Percentiles rank a stretch among this genome's conserved stretches.
Conservation (phyloP, 2,888 invertebrate species). For the Sipha maydis region DNA sequence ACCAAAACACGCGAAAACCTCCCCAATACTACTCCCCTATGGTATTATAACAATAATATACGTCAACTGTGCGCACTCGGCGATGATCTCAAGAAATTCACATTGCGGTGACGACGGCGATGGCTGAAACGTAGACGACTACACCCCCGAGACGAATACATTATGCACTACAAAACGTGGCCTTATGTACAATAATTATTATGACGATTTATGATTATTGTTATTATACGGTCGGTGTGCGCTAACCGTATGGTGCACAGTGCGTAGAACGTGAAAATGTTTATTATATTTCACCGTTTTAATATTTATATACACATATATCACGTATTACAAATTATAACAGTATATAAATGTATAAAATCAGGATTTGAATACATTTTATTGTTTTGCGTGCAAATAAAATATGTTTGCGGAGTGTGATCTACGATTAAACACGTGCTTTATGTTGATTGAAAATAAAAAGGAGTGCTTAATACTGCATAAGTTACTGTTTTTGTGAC, state of each 20-base stretch:
- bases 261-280: background rate
- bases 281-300: background rate
- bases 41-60: background rate
- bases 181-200: background rate
- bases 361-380: no score
- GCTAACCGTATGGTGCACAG: background rate
- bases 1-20: no score
- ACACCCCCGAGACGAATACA: slow-evolving; percentile 16
- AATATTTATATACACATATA: background rate
- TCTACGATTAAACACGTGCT: no score
- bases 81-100: background rate
- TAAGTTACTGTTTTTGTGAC: no score
- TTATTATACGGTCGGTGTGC: background rate
- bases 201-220: background rate
- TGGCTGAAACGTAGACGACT: background rate
- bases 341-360: no score
- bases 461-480: no score
- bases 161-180: background rate
- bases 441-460: no score
- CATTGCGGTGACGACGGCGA: background rate
- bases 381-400: no score
- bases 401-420: no score
- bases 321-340: background rate
- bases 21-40: background rate
- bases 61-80: background rate